A percentile compares a stretch with the other conserved stretches of the same genome.
phyloP scores from a whole-genome alignment of 1,140 invertebrate species.

The Rhagoletis zephyria region DNA sequence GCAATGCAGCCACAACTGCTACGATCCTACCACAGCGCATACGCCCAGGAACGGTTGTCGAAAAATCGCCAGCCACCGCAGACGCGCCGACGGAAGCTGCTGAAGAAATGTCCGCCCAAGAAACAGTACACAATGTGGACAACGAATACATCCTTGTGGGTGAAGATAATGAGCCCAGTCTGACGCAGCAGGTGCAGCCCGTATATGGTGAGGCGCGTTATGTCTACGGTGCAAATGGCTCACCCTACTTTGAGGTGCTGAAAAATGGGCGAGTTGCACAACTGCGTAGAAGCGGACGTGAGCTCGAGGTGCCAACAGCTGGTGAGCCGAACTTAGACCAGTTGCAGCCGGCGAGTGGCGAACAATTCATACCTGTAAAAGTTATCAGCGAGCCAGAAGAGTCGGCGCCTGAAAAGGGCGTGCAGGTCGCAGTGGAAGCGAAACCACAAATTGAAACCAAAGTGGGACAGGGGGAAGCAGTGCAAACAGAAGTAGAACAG shows the following conservation, averaged over 20 bases:
- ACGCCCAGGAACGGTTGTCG: conserved; percentile 67
- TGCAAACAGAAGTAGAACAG: not conserved
- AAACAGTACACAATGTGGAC: conserved; percentile 48
- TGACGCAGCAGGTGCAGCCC: conserved; percentile 61
- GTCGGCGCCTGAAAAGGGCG: too few relatives aligned
- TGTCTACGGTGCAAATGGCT: conserved; percentile 63
- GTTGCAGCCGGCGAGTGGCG: not conserved
- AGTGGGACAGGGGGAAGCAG: not conserved
- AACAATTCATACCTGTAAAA: conserved; percentile 54
- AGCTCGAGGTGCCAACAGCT: conserved; percentile 12
- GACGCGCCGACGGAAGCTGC: conserved; percentile 24
- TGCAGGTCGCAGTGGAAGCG: not conserved
- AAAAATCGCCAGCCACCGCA: conserved; percentile 64
- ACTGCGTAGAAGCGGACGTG: conserved; percentile 63
- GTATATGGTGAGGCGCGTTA: conserved; percentile 64
- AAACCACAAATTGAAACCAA: not conserved
- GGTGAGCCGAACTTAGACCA: not conserved
- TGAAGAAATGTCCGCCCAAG: conserved; percentile 1
- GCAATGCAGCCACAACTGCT: not conserved
- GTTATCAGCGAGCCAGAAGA: conserved; percentile 41
- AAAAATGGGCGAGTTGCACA: conserved; percentile 62
- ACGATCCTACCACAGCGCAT: conserved; percentile 65
- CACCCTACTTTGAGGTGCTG: conserved; percentile 60
- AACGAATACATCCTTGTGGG: conserved; percentile 67
- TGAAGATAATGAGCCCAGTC: conserved; percentile 64